These are phyloP conservation scores for Tanytarsus gracilentus DNA, from an alignment of 2,888 invertebrate genomes.

Conservation along the genomic window DNA sequence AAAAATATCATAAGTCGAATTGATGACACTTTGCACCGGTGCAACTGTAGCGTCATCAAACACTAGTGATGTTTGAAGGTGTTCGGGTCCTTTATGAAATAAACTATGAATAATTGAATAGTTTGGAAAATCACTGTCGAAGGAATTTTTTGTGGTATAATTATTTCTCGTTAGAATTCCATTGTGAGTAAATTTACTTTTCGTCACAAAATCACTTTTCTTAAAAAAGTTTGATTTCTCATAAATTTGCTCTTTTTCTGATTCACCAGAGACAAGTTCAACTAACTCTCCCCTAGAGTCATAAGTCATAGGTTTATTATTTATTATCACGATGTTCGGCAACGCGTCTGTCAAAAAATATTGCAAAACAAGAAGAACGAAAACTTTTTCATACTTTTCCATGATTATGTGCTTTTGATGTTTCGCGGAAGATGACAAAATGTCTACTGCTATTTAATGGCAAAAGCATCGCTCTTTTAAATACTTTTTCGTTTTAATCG, in stretches of 20 bases:
- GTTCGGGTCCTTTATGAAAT: not conserved
- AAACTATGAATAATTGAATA: not conserved
- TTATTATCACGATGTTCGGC: constrained; percentile 2
- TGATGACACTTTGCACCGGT: too few species aligned
- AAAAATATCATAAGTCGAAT: too few species aligned
- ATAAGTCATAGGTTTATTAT: constrained; percentile 9
- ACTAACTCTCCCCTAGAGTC: not conserved
- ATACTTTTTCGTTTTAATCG: constrained; percentile 3
- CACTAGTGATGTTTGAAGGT: too few species aligned
- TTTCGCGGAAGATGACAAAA: not conserved
- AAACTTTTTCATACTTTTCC: too few species aligned
- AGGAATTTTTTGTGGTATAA: not conserved
- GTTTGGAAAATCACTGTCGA: not conserved
- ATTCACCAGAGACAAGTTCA: not conserved
- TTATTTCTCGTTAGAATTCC: constrained; percentile 6
- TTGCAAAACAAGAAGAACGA: not conserved
- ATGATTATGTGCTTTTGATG: too few species aligned
- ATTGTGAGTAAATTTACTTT: constrained; percentile 2
- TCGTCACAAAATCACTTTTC: not conserved
- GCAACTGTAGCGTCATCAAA: too few species aligned
- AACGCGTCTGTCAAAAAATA: not conserved
- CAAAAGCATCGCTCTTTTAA: not conserved
- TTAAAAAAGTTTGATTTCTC: constrained; percentile 15
- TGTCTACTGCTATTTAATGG: constrained; percentile 17
- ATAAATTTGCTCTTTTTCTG: not conserved